These are phyloP conservation scores for Drosophila bifasciata DNA, from an alignment of 1,140 invertebrate genomes.

Conservation along the genomic window DNA sequence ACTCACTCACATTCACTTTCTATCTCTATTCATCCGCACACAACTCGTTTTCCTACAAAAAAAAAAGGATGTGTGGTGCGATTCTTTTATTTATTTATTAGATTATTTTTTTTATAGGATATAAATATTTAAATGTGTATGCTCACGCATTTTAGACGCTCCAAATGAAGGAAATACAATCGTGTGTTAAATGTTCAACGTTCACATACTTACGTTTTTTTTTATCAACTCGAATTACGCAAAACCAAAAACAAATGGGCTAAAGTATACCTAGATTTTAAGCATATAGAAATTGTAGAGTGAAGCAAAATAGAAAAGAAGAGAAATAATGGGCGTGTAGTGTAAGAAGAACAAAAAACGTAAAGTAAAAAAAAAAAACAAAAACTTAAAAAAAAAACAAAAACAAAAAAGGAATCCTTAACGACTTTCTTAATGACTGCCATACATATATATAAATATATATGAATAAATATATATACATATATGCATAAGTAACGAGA, in stretches of 20 bases:
- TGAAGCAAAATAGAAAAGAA: neutral
- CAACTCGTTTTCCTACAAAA: slow-evolving; percentile 2
- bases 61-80: neutral
- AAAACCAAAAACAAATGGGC: slow-evolving; percentile 13
- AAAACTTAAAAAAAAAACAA: slow-evolving; percentile 32
- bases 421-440: slow-evolving; percentile 82
- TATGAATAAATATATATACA: slow-evolving; percentile 38
- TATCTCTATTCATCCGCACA: slow-evolving; percentile 2
- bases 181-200: slow-evolving; percentile 41
- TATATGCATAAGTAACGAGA: slow-evolving; percentile 27
- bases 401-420: slow-evolving; percentile 65
- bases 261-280: slow-evolving; percentile 48
- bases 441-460: slow-evolving; percentile 60
- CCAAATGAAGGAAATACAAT: slow-evolving; percentile 34
- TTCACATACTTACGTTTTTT: slow-evolving; percentile 29
- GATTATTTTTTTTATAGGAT: slow-evolving; percentile 42
- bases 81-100: slow-evolving; percentile 15
- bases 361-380: slow-evolving; percentile 15
- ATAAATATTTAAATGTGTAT: slow-evolving; percentile 45
- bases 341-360: slow-evolving; percentile 28
- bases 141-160: slow-evolving; percentile 43
- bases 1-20: neutral
- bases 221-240: slow-evolving; percentile 26
- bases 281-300: slow-evolving; percentile 65
- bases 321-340: too few species aligned